Evolutionary conservation across 2,797 vertebrate species (phyloP).

Genomic region (Rhinella marina): DNA sequence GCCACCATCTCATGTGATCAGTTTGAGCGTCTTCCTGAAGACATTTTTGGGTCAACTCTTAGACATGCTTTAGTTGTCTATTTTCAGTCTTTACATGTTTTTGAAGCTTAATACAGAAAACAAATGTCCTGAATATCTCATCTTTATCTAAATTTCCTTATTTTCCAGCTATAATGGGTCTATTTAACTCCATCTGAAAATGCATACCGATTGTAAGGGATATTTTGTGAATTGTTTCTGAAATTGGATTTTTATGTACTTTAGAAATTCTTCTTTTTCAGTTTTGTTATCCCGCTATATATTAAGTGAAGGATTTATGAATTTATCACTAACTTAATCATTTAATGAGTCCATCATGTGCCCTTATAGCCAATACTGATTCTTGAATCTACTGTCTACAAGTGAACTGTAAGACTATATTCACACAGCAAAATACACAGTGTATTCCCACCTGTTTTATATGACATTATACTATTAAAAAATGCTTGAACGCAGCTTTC

Average conservation of each 20-base stretch:
- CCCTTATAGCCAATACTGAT: neutral
- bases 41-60: conserved; percentile 9
- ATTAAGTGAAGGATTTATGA: neutral
- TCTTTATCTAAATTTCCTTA: neutral
- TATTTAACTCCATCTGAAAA: neutral
- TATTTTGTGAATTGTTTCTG: neutral
- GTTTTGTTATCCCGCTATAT: too few species aligned
- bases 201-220: neutral
- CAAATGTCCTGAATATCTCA: neutral
- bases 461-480: too few species aligned
- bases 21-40: neutral
- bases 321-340: neutral
- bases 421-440: too few species aligned
- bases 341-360: neutral
- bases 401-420: too few species aligned
- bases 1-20: neutral
- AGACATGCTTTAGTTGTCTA: neutral
- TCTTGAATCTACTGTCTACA: neutral
- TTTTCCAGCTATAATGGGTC: neutral
- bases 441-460: too few species aligned
- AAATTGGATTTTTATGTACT: too few species aligned
- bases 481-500: too few species aligned
- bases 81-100: conserved; percentile 13
- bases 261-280: too few species aligned
- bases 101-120: neutral